A percentile compares a stretch with the other conserved stretches of the same genome.
Conservation (phyloP, 2,113 vertebrate species). For the Uropsilus gracilis region DNA sequence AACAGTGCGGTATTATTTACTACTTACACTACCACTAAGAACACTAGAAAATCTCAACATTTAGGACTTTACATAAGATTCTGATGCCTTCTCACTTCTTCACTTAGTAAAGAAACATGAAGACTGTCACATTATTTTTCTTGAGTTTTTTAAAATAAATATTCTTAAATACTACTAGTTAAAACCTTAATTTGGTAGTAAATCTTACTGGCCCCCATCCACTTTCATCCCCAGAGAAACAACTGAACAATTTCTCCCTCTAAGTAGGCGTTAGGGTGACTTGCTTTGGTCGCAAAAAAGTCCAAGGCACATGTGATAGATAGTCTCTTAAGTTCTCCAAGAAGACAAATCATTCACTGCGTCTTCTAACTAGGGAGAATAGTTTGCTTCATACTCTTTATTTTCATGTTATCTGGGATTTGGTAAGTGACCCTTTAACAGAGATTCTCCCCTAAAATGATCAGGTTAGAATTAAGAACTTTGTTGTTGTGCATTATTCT, state of each 20-base stretch:
- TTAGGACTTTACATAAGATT: background rate
- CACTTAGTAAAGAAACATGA: background rate
- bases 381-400: background rate
- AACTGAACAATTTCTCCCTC: background rate
- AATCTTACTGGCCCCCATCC: background rate
- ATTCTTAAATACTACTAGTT: background rate
- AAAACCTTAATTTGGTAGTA: constrained; percentile 14
- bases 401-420: constrained; percentile 11
- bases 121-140: background rate
- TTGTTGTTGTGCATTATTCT: background rate
- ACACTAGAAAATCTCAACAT: background rate
- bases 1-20: background rate
- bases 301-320: background rate
- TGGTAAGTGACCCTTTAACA: background rate
- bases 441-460: constrained; percentile 2
- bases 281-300: background rate
- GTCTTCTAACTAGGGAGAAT: background rate
- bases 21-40: background rate
- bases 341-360: background rate
- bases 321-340: background rate
- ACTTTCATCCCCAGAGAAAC: constrained; percentile 2
- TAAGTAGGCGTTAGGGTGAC: background rate
- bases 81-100: background rate
- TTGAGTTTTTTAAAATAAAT: constrained; percentile 22
- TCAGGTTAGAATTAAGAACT: background rate